Base-by-base conservation (phyloP, 1,140 invertebrate genomes). In the Hirudo medicinalis region DNA sequence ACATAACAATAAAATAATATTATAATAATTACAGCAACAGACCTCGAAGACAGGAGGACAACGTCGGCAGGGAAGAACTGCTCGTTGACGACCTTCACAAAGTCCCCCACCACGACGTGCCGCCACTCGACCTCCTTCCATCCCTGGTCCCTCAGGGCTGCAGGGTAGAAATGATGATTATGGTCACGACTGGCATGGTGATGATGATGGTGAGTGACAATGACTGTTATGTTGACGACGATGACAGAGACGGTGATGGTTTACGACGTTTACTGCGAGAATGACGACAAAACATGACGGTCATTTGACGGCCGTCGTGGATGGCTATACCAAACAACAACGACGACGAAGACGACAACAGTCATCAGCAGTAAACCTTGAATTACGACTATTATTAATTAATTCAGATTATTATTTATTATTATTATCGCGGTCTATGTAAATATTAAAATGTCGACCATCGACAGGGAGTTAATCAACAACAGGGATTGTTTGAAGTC, bases 81-180 rank as follows among this genome's bases (percentile, higher is more conserved):
- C 49, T 77, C 76, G 74, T 76, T 79, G 27, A 74, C 55, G n/a
- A 99, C 84, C 83, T 97, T 94, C 25, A 99, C 89, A 72, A 99
- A 85, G 82, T 99, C 96, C 2, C 96, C 96, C 13, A 97, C 94
- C 55, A 79, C 72, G 0, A 84, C 76, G n/a, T 97, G 88, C 77
- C 91, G 89, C 94, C 94, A 99, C 76, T 89, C 86, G 5, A 90
- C 86, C 78, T 89, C 89, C 77, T 88, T 87, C 81, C 95, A 98
- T 68, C 89, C 85, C 72, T 89, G 88, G 73, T 87, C 75, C 15
- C 79, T 74, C 71, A 80, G 76, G 22, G 80, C 86, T 79, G 90
- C 87, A 1, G 15, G n/a, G 40, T 27, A 6, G 22, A 63, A 27
- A 27, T 11, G 22, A 32, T 27, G 22, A 27, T 63, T 11, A 25